Conservation (phyloP, 2,888 invertebrate genomes). For the Colletes collaris region DNA sequence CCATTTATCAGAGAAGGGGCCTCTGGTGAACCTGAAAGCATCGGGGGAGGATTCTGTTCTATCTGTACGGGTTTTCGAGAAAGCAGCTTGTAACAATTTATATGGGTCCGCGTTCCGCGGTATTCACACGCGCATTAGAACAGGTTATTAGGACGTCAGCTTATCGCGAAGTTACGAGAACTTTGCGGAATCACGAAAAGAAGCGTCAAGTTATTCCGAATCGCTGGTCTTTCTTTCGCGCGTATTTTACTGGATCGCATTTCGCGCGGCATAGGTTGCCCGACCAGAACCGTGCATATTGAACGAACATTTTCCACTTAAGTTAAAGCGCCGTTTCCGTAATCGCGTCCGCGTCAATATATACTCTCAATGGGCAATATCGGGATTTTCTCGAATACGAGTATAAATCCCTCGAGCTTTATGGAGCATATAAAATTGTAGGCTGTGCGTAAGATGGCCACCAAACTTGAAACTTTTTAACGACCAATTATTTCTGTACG, state of each 20-base stretch:
- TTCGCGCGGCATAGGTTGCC: background rate
- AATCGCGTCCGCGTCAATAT: slow-evolving; percentile 23
- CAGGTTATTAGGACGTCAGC: slow-evolving; percentile 9
- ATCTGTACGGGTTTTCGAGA: slow-evolving; percentile 1
- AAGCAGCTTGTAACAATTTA: slow-evolving; percentile 17
- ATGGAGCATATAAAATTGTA: slow-evolving; percentile 14
- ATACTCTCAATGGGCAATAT: slow-evolving; percentile 6
- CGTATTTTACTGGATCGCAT: slow-evolving; percentile 8
- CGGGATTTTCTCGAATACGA: slow-evolving; percentile 37
- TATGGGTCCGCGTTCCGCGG: background rate
- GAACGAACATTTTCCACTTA: slow-evolving; percentile 42
- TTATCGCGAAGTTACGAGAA: slow-evolving; percentile 19
- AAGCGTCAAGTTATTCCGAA: slow-evolving; percentile 11
- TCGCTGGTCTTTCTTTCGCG: background rate
- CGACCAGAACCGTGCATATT: slow-evolving; percentile 20
- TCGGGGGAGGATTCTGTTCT: background rate
- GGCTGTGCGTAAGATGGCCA: slow-evolving; percentile 26
- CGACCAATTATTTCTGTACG: slow-evolving; percentile 33
- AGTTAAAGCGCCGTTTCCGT: slow-evolving; percentile 29
- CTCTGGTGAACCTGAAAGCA: slow-evolving; percentile 4
- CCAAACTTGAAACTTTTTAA: slow-evolving; percentile 52
- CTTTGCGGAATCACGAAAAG: background rate
- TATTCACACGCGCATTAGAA: slow-evolving; percentile 6
- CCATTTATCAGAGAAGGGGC: slow-evolving; percentile 16
- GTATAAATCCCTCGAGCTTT: slow-evolving; percentile 36